Percentiles rank a stretch among this genome's conserved stretches.
Conservation (phyloP, 1,140 invertebrate genomes). For the Schlechtendalia chinensis region DNA sequence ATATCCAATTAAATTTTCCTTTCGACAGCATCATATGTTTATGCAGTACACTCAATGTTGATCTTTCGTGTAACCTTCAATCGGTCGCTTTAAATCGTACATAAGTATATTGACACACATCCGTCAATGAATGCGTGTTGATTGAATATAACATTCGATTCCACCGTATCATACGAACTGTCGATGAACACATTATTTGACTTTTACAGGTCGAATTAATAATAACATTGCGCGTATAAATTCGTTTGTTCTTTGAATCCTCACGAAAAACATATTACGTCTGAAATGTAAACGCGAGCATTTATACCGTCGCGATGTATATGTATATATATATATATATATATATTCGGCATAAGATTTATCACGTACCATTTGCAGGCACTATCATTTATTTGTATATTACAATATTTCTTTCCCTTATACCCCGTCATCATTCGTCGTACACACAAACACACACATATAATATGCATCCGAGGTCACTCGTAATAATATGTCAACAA, state of each 20-base stretch:
- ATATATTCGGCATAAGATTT: conserved; percentile 28
- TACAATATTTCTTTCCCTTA: neutral
- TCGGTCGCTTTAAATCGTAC: too few relatives aligned
- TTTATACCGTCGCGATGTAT: neutral
- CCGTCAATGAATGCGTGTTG: too few relatives aligned
- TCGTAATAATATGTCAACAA: neutral
- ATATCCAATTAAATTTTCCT: too few relatives aligned
- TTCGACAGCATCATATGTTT: too few relatives aligned
- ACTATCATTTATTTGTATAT: conserved; percentile 34
- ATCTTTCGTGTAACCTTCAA: too few relatives aligned
- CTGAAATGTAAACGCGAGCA: conserved; percentile 3
- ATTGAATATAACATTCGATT: too few relatives aligned
- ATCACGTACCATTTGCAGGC: conserved; percentile 14
- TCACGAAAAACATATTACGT: neutral
- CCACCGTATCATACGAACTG: too few relatives aligned
- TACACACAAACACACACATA: neutral
- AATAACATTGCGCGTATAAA: neutral
- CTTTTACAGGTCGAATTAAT: too few relatives aligned
- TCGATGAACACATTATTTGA: too few relatives aligned
- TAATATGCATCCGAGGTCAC: neutral
- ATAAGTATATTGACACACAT: too few relatives aligned
- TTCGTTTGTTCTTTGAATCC: neutral
- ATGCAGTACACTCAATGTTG: too few relatives aligned
- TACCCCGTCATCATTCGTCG: neutral
- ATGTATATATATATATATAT: conserved; percentile 16